Evolutionary conservation across 1,140 invertebrate species (phyloP), one percentile per base, ranked within the genome.

Genomic region (Daktulosphaira vitifoliae): DNA sequence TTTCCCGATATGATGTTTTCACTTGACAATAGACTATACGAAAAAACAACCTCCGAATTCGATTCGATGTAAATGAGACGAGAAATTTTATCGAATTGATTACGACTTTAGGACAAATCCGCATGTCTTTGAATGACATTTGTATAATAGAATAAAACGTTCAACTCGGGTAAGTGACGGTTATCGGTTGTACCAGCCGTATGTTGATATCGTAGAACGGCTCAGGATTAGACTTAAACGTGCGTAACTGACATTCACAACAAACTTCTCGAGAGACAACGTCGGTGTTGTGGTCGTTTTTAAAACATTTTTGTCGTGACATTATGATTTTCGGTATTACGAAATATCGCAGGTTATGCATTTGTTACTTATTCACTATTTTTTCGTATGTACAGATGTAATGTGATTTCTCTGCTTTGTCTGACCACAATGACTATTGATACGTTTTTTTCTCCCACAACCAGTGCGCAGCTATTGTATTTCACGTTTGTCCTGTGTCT

Each of bases 401-500:
- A 46, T 59, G 44, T 59, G 54, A 59, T 59, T 59, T 59, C 54
- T 29, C 54, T 29, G 54, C 54, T 59, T 59, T 59, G 54, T 59
- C 54, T 39, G 42, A 59, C 54, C 54, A 59, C 54, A 59, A 59
- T 46, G 54, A 46, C 42, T 23, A 23, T 56, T 26, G 53, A 56
- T 44, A 56, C n/a, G 23, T 56, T 11, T 6, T n/a, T 44, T 44
- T 44, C 54, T 59, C 39, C 54, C 54, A 46, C 53, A 42, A 11
- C n/a, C 39, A 4, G 15, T 15, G 9, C n/a, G 5, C n/a, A 44
- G 13, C n/a, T 44, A 44, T 20, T n/a, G 15, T 59, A 29, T 46
- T 59, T 59, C 54, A 22, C 44, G 54, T 44, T 59, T 23, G 25
- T 9, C 38, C 15, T 15, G 22, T 38, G n/a, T 11, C 29, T 33